phyloP scores from a whole-genome alignment of 2,113 vertebrate species.

The Anarrhichthys ocellatus region DNA sequence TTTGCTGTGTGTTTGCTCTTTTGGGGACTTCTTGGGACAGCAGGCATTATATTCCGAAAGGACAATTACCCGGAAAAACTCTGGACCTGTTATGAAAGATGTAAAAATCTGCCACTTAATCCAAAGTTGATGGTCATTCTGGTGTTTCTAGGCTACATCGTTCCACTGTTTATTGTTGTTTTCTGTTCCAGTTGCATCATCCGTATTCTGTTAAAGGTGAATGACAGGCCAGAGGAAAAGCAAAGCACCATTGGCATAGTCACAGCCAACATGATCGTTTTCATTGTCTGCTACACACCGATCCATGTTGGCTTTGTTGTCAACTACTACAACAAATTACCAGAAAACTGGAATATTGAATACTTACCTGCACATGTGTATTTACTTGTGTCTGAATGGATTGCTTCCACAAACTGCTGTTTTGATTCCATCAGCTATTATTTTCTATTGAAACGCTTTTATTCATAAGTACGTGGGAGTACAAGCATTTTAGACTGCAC shows the following conservation, averaged over 20 bases:
- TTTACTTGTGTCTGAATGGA: conserved; percentile 70
- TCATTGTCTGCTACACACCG: conserved; percentile 80
- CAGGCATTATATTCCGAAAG: fast-evolving
- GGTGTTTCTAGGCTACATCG: conserved; percentile 59
- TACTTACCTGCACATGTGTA: not conserved
- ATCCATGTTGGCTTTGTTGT: conserved; percentile 68
- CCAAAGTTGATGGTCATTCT: not conserved
- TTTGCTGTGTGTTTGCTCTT: conserved; percentile 62
- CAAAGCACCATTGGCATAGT: conserved; percentile 63
- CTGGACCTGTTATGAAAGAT: conserved; percentile 69
- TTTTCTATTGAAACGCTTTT: conserved; percentile 73
- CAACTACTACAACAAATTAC: not conserved
- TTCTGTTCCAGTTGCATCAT: conserved; percentile 75
- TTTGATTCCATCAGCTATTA: conserved; percentile 80
- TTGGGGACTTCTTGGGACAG: conserved; percentile 48
- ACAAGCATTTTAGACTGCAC: not conserved
- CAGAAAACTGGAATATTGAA: fast-evolving
- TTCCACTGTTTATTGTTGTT: conserved; percentile 58
- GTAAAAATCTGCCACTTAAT: fast-evolving
- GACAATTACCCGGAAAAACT: conserved; percentile 20
- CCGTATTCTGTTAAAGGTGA: conserved; percentile 46
- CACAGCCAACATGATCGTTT: conserved; percentile 75
- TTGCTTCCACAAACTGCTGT: conserved; percentile 80
- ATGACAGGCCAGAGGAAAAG: conserved; percentile 29
- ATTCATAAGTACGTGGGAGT: not conserved